A percentile compares a stretch with the other conserved stretches of the same genome.
Conservation (phyloP, 2,888 invertebrate species). For the Saturnia pavonia region DNA sequence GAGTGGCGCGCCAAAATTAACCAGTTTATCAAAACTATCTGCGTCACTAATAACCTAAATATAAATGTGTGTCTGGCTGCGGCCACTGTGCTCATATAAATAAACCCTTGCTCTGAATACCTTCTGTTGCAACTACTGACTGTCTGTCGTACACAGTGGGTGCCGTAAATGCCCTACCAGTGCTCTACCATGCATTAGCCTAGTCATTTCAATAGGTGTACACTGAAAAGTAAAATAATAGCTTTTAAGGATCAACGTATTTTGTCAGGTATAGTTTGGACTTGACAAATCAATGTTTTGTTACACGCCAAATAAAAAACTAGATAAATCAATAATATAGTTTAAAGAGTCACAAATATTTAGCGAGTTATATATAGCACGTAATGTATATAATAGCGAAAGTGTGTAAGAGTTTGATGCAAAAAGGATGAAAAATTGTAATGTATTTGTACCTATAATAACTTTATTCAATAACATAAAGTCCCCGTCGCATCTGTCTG, state of each 20-base stretch:
- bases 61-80: slow-evolving; percentile 57
- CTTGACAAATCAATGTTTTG: background rate
- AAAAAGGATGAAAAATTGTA: background rate
- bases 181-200: too few species aligned
- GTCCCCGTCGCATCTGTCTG: too few species aligned
- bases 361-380: background rate
- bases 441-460: too few species aligned
- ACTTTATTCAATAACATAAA: too few species aligned
- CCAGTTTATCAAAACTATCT: slow-evolving; percentile 70
- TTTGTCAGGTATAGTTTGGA: background rate
- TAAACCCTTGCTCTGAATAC: slow-evolving; percentile 74
- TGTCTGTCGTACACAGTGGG: slow-evolving; percentile 47
- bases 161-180: background rate
- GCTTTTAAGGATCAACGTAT: background rate
- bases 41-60: slow-evolving; percentile 78
- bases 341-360: background rate
- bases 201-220: background rate
- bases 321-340: background rate
- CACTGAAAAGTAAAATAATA: background rate
- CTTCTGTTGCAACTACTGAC: slow-evolving; percentile 49
- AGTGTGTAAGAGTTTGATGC: background rate
- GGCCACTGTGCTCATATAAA: slow-evolving; percentile 75
- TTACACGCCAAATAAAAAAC: background rate
- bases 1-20: slow-evolving; percentile 66
- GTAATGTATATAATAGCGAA: background rate